These are phyloP conservation scores for Halyomorpha halys DNA, from an alignment of 1,140 invertebrate genomes.

Conservation along the genomic window DNA sequence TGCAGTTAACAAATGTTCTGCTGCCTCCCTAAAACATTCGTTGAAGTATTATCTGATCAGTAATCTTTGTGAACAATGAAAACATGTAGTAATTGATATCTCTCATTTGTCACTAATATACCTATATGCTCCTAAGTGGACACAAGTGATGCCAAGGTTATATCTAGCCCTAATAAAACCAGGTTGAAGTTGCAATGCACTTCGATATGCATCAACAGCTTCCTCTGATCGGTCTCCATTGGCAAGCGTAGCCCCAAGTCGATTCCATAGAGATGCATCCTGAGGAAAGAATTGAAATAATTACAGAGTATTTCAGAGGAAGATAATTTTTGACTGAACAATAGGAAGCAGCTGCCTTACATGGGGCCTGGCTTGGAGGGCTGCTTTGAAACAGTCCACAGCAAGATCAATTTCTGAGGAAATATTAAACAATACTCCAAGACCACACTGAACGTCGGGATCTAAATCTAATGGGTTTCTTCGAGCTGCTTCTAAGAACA, in stretches of 20 bases:
- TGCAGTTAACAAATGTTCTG: slow-evolving; percentile 87
- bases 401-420: slow-evolving; percentile 92
- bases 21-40: slow-evolving; percentile 61
- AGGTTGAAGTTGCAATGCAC: slow-evolving; percentile 80
- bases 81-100: neutral
- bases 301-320: too few relatives aligned
- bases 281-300: slow-evolving; percentile 33
- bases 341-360: slow-evolving; percentile 37
- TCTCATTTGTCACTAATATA: slow-evolving; percentile 34
- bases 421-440: slow-evolving; percentile 92
- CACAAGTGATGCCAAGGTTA: slow-evolving; percentile 95
- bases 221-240: slow-evolving; percentile 91
- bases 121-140: slow-evolving; percentile 89
- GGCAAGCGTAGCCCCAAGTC: slow-evolving; percentile 89
- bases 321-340: too few relatives aligned
- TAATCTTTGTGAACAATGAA: neutral
- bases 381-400: slow-evolving; percentile 87
- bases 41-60: neutral
- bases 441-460: slow-evolving; percentile 88
- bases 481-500: slow-evolving; percentile 78
- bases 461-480: slow-evolving; percentile 64
- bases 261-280: slow-evolving; percentile 95
- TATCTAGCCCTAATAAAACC: slow-evolving; percentile 94
- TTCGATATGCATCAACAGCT: slow-evolving; percentile 90
- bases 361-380: slow-evolving; percentile 68